phyloP scores from a whole-genome alignment of 2,113 vertebrate genomes.

The Pedionomus torquatus region DNA sequence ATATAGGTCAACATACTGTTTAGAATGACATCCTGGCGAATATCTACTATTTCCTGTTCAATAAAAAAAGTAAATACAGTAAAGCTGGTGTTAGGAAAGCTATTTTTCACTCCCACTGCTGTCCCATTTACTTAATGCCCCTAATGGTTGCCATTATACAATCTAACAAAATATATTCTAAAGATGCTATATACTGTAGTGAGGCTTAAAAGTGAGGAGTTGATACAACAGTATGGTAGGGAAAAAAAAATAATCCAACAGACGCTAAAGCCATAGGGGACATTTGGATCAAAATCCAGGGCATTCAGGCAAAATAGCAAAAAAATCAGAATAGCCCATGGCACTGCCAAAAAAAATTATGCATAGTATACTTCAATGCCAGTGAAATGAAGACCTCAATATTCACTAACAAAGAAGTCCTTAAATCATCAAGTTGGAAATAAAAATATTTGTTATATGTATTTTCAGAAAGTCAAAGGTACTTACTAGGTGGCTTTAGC shows the following conservation, averaged over 20 bases:
- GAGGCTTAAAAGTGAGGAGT: background rate
- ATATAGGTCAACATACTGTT: background rate
- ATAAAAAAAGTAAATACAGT: background rate
- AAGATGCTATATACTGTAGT: background rate
- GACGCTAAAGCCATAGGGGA: background rate
- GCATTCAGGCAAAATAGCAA: background rate
- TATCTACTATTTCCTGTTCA: background rate
- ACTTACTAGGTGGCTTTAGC: slow-evolving; percentile 98
- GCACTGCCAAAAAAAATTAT: background rate
- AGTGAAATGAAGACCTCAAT: background rate
- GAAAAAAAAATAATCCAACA: background rate
- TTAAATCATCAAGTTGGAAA: background rate
- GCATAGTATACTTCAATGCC: background rate
- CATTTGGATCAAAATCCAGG: background rate
- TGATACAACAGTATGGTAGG: background rate
- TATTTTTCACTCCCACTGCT: background rate
- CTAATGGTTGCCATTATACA: background rate
- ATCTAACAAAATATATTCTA: background rate
- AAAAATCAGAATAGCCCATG: background rate
- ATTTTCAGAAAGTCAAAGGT: background rate
- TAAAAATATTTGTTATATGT: background rate
- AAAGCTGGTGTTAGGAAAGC: background rate
- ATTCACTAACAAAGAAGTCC: background rate
- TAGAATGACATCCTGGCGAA: background rate
- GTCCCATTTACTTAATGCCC: background rate